phyloP scores from a whole-genome alignment of 2,888 invertebrate genomes.

The Oxytorus armatus region DNA sequence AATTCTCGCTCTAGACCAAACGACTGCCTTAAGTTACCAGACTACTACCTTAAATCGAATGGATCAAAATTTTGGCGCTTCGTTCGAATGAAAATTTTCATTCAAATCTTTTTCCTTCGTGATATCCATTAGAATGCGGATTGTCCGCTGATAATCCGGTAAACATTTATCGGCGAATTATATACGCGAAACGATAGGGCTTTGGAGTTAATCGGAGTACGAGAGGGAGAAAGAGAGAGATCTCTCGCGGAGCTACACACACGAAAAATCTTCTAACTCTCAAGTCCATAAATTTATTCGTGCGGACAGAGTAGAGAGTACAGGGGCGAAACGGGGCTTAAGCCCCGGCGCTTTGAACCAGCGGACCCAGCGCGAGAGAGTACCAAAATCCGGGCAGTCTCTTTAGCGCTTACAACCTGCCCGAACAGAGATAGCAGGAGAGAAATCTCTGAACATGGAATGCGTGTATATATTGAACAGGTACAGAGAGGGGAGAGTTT shows the following conservation, averaged over 20 bases:
- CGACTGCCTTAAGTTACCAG: too few species aligned
- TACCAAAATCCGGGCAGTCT: constrained; percentile 61
- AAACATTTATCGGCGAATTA: constrained; percentile 45
- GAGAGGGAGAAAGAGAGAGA: constrained; percentile 5
- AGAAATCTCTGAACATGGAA: constrained; percentile 2
- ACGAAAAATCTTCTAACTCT: constrained; percentile 58
- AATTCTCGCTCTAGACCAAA: too few species aligned
- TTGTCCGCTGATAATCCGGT: constrained; percentile 39
- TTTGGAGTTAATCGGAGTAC: constrained; percentile 37
- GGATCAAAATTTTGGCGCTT: constrained; percentile 1
- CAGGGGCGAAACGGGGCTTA: constrained; percentile 48
- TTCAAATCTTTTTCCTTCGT: background rate
- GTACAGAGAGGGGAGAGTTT: constrained; percentile 27
- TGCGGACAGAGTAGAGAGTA: constrained; percentile 49
- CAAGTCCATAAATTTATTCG: constrained; percentile 64
- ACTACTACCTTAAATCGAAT: too few species aligned
- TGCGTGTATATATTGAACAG: background rate
- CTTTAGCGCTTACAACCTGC: constrained; percentile 61
- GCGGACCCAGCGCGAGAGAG: constrained; percentile 39
- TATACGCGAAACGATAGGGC: constrained; percentile 37
- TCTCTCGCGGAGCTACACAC: constrained; percentile 14
- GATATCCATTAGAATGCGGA: constrained; percentile 12
- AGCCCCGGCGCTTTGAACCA: constrained; percentile 57
- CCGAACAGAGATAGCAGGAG: constrained; percentile 46
- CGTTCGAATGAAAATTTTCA: constrained; percentile 18